A percentile compares a stretch with the other conserved stretches of the same genome.
Conservation (phyloP, 2,113 vertebrate genomes). For the Ophthalmotilapia sp. region DNA sequence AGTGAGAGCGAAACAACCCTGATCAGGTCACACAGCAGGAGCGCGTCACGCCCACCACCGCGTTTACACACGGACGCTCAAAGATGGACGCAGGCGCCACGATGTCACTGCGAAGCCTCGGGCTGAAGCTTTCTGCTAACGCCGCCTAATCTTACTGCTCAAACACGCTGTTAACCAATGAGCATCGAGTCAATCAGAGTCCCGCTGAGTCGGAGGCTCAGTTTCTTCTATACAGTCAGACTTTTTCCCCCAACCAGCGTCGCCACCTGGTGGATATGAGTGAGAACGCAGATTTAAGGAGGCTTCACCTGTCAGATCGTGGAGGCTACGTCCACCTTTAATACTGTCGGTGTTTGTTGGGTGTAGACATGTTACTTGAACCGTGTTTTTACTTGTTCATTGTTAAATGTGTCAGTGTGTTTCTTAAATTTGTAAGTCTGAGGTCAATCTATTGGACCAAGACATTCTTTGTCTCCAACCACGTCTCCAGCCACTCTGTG, state of each 20-base stretch:
- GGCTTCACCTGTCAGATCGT: not conserved
- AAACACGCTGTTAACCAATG: not conserved
- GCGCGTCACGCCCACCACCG: not conserved
- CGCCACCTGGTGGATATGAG: not conserved
- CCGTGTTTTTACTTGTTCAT: not conserved
- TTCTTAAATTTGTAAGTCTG: not conserved
- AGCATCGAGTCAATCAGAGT: not conserved
- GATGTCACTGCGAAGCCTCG: not conserved
- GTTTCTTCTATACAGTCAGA: not conserved
- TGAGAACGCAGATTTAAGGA: not conserved
- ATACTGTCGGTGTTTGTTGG: not conserved
- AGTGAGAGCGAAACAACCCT: not conserved
- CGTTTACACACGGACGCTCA: not conserved
- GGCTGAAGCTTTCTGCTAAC: not conserved
- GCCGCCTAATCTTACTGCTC: not conserved
- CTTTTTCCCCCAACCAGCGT: not conserved
- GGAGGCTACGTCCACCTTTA: not conserved
- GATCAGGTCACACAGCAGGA: not conserved
- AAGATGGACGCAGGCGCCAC: not conserved
- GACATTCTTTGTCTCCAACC: not conserved
- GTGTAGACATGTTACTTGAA: not conserved
- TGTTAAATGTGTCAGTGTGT: not conserved
- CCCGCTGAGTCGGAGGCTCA: not conserved
- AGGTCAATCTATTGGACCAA: not conserved
- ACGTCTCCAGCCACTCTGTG: not conserved